Base-by-base conservation (phyloP, 2,888 invertebrate species). In the Tuberolachnus salignus region DNA sequence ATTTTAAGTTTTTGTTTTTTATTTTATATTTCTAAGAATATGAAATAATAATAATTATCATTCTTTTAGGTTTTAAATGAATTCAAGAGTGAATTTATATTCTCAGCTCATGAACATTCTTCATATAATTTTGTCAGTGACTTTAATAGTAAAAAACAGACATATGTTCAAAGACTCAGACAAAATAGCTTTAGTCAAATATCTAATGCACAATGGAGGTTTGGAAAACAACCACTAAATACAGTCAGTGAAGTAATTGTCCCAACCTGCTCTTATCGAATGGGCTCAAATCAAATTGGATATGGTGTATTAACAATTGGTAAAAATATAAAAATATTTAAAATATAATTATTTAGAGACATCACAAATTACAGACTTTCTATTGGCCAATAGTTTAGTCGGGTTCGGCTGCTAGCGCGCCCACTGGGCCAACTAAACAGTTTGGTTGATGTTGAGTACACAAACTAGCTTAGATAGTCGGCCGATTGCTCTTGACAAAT, bases 211-310 rank as follows among this genome's bases (percentile, higher is more conserved):
- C 81, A 81, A 16, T 83, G 83, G 82, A 81, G 82, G 44, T 83
- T 83, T 72, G 51, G 81, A 72, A 21, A 86, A 87, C 82, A 46
- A 49, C 14, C 73, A 26, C 85, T 87, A 83, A 87, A 87, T 16
- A 82, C 85, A 21, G 84, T 90, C 81, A 88, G 90, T 83, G 97
- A 98, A 87, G 89, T 98, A 69, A 90, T 92, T 85, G 92, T 96
- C 82, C 98, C 98, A 2, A 97, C 98, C 0, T 95, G 95, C 84
- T 97, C 96, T 0, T 98, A 98, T 85, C 89, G 98, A 83, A 98
- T 98, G 98, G 98, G 98, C 1, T 94, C 92, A 23, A 85, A 86
- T 3, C 88, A 91, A 82, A 94, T 96, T 86, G 98, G 97, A 1
- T 95, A 92, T 86, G 96, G 95, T 51, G 91, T 91, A 82, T 93